phyloP scores from a whole-genome alignment of 2,888 invertebrate species.

The Callyntrura sp. region DNA sequence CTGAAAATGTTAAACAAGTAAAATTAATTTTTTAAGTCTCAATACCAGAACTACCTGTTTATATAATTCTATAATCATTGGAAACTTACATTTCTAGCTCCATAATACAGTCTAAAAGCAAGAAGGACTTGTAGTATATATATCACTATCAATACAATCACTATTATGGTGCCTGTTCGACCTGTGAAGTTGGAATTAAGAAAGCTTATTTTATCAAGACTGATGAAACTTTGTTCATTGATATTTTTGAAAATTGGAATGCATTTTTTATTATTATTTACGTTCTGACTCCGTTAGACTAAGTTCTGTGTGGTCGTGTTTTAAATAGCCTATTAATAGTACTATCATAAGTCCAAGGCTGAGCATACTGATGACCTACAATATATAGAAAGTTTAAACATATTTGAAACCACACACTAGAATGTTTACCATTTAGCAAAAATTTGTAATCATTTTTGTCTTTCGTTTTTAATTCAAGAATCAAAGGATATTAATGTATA shows the following conservation, averaged over 20 bases:
- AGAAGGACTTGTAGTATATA: constrained; percentile 57
- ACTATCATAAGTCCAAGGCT: constrained; percentile 51
- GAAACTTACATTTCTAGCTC: constrained; percentile 53
- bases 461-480: too few species aligned
- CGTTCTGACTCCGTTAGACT: constrained; percentile 20
- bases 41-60: too few species aligned
- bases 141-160: constrained; percentile 16
- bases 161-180: constrained; percentile 12
- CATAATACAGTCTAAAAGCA: constrained; percentile 56
- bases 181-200: constrained; percentile 21
- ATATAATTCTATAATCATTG: too few species aligned
- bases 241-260: neutral
- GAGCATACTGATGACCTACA: constrained; percentile 54
- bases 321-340: neutral
- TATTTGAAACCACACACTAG: constrained; percentile 11
- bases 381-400: neutral
- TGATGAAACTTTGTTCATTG: neutral
- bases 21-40: too few species aligned
- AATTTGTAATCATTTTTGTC: too few species aligned
- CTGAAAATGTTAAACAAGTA: constrained; percentile 29
- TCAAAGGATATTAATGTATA: too few species aligned
- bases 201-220: neutral
- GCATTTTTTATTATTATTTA: neutral
- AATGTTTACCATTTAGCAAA: too few species aligned
- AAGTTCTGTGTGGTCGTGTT: neutral